Evolutionary conservation across 2,888 invertebrate species (phyloP), one percentile per base, ranked within the genome.

Genomic region (Dynastes grantii): DNA sequence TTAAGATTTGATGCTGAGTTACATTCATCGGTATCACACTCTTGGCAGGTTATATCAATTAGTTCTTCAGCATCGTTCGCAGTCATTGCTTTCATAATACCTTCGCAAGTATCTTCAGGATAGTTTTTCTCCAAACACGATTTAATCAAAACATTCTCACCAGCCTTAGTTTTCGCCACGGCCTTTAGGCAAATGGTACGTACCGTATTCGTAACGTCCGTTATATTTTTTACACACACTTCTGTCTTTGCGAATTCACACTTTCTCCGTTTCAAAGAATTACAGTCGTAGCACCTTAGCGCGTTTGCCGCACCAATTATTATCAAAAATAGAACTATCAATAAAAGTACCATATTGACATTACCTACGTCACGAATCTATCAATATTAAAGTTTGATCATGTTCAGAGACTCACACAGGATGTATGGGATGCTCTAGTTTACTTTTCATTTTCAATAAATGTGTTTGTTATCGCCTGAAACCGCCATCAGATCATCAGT

Each of bases 1-100:
- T 37, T 37, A 32, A 65, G 13, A 40, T 65, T 6, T 13, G 65
- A 6, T 40, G 40, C 65, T 40, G 65, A 37, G 16, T 65, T 65
- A n/a, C 65, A 65, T 16, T 13, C 2, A 40, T 65, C 65, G 8
- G 40, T 40, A 1, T 16, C 13, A 16, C 65, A 65, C 6, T 13
- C 65, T 37, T 13, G 5, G 16, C 65, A 65, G 37, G 13, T 40
- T 40, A 65, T n/a, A 13, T 65, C 65, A 11, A 16, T 40, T 13
- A 40, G 6, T n/a, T 65, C 16, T n/a, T n/a, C 64, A 4, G 11
- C 5, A 37, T 37, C 2, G 9, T 9, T 11, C 13, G 2, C 16
- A 3, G 16, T 6, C 9, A 40, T 32, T 16, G 29, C 16, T 45
- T 65, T 16, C 13, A 16, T 16, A 13, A 32, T 13, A 13, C 37